Evolutionary conservation across 2,797 vertebrate species (phyloP), one percentile per base, ranked within the genome.

Genomic region (Microcaecilia unicolor): DNA sequence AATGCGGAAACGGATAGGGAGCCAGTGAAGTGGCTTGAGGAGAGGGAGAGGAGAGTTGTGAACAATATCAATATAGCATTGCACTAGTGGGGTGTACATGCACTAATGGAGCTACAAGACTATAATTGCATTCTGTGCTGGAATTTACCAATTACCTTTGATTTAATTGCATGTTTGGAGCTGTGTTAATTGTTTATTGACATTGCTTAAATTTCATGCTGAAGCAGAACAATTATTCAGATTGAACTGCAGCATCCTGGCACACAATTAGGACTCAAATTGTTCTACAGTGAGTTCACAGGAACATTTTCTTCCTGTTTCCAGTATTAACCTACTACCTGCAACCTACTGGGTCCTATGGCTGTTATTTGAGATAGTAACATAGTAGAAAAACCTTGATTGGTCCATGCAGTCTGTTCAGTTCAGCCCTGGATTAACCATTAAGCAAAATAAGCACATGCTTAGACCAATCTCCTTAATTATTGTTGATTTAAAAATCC

Each of bases 121-220:
- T 19, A 24, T 51, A 33, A 44, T 54, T 44, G 27, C 26, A 17
- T 41, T 51, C 29, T 41, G 39, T 60, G 44, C 34, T 48, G 31
- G 41, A 44, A 41, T 56, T 48, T 30, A 28, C 36, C 21, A 9
- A 26, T 63, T 55, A 24, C 50, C 27, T 22, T 25, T 44, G 48
- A 52, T 52, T 47, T 61, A 62, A 58, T 58, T 58, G 48, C 44
- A 51, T 54, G 37, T 25, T 40, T 46, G 35, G 46, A 32, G 34
- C 38, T 27, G 11, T 34, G 31, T 45, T 55, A 51, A 65, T 58
- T 57, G 46, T 58, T 56, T 72, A 48, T 58, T 61, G 52, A 63
- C 50, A 38, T 32, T 48, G 22, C 19, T 44, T 12, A 31, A 18
- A 30, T 48, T 33, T 25, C 12, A 4, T 33, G 41, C 59, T 31